Percentiles rank a stretch among this genome's conserved stretches.
These are phyloP conservation scores for Cryptoprocta ferox DNA, from an alignment of 2,797 vertebrate genomes.

Conservation along the genomic window DNA sequence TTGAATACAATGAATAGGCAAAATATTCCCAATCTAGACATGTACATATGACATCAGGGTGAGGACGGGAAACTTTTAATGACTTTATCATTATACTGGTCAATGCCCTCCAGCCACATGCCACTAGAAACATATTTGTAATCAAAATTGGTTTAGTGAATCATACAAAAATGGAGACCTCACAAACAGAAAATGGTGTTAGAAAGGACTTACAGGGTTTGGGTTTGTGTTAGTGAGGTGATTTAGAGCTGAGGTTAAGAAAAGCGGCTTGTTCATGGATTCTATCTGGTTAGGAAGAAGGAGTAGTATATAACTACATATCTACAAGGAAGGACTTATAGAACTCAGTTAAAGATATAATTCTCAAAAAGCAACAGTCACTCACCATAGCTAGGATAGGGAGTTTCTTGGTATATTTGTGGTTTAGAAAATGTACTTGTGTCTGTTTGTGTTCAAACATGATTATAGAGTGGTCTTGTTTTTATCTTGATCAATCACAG, in stretches of 20 bases:
- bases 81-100: background rate
- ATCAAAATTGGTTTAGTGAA: background rate
- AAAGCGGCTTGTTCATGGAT: background rate
- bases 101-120: background rate
- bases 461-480: background rate
- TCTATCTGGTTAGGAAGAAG: background rate
- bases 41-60: too few species aligned
- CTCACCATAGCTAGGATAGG: background rate
- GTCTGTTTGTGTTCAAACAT: constrained; percentile 4
- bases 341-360: background rate
- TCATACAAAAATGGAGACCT: background rate
- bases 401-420: background rate
- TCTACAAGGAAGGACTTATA: background rate
- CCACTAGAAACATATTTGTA: background rate
- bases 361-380: background rate
- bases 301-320: background rate
- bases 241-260: background rate
- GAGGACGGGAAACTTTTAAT: background rate
- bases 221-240: background rate
- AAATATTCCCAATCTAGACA: background rate
- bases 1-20: background rate
- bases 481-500: background rate
- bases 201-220: background rate
- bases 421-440: background rate
- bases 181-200: background rate